Evolutionary conservation across 2,113 vertebrate species (phyloP).

Genomic region (Mastomys coucha): DNA sequence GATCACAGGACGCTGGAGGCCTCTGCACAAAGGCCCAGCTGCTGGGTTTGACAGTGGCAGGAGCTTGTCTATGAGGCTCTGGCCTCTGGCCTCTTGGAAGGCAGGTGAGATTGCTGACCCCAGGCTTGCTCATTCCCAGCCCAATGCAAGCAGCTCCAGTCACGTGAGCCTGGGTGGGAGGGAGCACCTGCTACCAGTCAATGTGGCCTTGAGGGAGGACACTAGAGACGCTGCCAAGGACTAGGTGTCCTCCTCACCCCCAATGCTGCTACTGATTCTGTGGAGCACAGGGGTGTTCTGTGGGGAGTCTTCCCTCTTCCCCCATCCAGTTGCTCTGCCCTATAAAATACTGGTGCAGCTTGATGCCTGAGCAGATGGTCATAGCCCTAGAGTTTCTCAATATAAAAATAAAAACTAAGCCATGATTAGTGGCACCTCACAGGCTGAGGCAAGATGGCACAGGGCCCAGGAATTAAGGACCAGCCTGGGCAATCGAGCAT

Average conservation of each 20-base stretch:
- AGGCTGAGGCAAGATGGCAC: not conserved
- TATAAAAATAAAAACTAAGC: not conserved
- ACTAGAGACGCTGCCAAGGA: accelerated
- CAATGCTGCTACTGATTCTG: too few species aligned
- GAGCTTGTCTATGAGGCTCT: not conserved
- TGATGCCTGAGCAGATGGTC: not conserved
- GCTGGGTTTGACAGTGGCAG: not conserved
- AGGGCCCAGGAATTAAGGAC: not conserved
- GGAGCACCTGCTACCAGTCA: not conserved
- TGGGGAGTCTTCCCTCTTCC: accelerated
- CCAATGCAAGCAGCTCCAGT: not conserved
- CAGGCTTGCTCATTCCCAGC: not conserved
- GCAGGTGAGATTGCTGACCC: slow-evolving; percentile 26
- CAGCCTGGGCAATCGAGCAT: not conserved
- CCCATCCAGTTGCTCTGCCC: not conserved
- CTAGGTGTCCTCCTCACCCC: too few species aligned
- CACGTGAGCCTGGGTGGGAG: not conserved
- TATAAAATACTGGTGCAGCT: not conserved
- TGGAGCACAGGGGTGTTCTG: accelerated
- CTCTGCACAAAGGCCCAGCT: slow-evolving; percentile 50
- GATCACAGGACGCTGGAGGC: slow-evolving; percentile 11
- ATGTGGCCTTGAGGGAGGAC: not conserved
- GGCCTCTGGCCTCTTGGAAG: not conserved
- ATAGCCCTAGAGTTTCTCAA: not conserved
- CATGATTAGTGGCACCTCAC: not conserved